Conservation (phyloP, 1,140 invertebrate species). For the Drosophila tsacasi region DNA sequence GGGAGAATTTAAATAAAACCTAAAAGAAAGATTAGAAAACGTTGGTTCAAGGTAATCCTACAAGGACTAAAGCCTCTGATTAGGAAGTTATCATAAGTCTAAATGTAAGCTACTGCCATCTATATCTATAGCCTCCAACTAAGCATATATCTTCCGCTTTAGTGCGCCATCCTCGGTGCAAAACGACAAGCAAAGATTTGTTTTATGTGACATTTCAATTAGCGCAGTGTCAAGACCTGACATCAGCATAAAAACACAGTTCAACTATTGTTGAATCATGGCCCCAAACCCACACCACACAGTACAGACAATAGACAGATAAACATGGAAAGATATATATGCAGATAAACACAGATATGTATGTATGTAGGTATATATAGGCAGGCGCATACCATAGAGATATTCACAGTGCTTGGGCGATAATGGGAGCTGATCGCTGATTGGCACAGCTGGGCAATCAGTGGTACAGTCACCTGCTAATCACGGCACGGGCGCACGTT, state of each 20-base stretch:
- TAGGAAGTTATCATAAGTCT: not conserved
- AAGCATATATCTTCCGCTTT: constrained; percentile 11
- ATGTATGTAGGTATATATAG: not conserved
- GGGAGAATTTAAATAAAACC: not conserved
- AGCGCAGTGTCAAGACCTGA: constrained; percentile 47
- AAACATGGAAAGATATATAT: constrained; percentile 11
- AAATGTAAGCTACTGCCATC: not conserved
- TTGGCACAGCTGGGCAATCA: constrained; percentile 10
- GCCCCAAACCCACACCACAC: not conserved
- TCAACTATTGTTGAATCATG: constrained; percentile 40
- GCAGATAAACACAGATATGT: not conserved
- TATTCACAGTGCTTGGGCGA: not conserved
- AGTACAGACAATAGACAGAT: constrained; percentile 13
- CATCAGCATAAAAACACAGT: constrained; percentile 61
- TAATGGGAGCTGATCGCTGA: constrained; percentile 3
- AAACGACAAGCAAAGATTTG: constrained; percentile 26
- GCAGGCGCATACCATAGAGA: not conserved
- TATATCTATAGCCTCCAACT: constrained; percentile 8
- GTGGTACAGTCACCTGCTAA: constrained; percentile 28
- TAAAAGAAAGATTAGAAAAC: not conserved
- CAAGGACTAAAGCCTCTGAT: not conserved
- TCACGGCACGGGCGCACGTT: constrained; percentile 11
- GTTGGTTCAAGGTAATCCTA: not conserved
- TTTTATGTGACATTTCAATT: constrained; percentile 67
- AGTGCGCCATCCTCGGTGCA: constrained; percentile 4